Percentiles rank a stretch among this genome's conserved stretches.
phyloP scores from a whole-genome alignment of 2,797 vertebrate genomes.

The Cuculus canorus region DNA sequence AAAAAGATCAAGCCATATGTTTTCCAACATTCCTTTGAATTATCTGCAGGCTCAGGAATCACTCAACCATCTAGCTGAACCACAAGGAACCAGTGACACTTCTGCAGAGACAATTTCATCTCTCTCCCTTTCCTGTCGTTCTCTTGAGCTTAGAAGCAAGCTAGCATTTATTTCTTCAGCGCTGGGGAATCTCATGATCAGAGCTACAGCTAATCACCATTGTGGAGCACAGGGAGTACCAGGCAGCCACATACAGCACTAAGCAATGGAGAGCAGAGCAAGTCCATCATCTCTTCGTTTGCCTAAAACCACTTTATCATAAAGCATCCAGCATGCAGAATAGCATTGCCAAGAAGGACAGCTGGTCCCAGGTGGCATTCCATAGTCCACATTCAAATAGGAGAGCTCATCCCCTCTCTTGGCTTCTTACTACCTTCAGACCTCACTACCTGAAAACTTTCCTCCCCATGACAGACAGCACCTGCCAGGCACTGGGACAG shows the following conservation, averaged over 20 bases:
- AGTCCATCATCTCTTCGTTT: neutral
- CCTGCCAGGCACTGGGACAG: neutral
- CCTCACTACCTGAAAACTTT: neutral
- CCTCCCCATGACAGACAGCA: neutral
- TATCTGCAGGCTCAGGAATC: neutral
- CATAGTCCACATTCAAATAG: neutral
- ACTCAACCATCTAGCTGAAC: neutral
- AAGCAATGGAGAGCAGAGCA: neutral
- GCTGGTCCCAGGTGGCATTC: neutral
- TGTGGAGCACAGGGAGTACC: neutral
- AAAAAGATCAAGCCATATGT: neutral
- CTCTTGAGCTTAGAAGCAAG: neutral
- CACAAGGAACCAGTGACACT: neutral
- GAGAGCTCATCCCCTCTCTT: neutral
- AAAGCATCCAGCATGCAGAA: neutral
- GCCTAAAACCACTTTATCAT: neutral
- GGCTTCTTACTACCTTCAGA: neutral
- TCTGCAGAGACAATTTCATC: neutral
- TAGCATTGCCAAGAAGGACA: neutral
- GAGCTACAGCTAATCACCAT: neutral
- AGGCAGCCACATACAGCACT: neutral
- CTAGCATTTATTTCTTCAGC: neutral
- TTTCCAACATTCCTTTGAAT: neutral
- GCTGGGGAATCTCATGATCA: accelerated
- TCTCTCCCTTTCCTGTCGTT: neutral